Conservation (phyloP, 1,140 invertebrate genomes). For the Drosophila rhopaloa region DNA sequence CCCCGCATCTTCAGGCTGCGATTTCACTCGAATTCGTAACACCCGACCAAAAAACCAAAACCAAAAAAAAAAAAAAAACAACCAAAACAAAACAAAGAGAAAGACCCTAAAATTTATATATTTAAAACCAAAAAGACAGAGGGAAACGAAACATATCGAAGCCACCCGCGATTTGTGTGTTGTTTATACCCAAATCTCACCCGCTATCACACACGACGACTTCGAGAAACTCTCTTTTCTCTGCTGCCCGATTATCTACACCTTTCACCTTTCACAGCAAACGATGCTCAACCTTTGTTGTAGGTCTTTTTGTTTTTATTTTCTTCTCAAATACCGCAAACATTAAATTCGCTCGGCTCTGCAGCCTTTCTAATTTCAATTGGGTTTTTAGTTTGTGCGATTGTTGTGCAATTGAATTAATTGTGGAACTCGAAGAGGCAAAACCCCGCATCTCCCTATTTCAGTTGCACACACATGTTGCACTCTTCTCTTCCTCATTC, state of each 20-base stretch:
- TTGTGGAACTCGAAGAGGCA: conserved; percentile 27
- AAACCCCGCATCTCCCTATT: background rate
- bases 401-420: conserved; percentile 74
- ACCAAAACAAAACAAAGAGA: conserved; percentile 25
- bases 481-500: conserved; percentile 24
- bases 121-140: conserved; percentile 62
- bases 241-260: conserved; percentile 73
- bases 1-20: conserved; percentile 54
- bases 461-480: conserved; percentile 43
- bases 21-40: conserved; percentile 82
- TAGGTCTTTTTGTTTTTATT: conserved; percentile 53
- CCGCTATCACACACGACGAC: conserved; percentile 67
- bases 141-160: conserved; percentile 69
- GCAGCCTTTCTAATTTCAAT: conserved; percentile 82
- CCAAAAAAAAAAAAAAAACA: conserved; percentile 17
- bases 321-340: conserved; percentile 27
- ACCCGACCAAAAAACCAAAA: conserved; percentile 42
- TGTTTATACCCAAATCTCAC: conserved; percentile 61
- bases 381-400: conserved; percentile 53
- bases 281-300: conserved; percentile 66
- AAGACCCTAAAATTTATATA: conserved; percentile 64
- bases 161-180: conserved; percentile 74
- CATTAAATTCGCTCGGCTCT: conserved; percentile 49
- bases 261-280: conserved; percentile 81
- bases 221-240: conserved; percentile 67